Base-by-base conservation (phyloP, 2,113 vertebrate genomes). In the Osmerus mordax region DNA sequence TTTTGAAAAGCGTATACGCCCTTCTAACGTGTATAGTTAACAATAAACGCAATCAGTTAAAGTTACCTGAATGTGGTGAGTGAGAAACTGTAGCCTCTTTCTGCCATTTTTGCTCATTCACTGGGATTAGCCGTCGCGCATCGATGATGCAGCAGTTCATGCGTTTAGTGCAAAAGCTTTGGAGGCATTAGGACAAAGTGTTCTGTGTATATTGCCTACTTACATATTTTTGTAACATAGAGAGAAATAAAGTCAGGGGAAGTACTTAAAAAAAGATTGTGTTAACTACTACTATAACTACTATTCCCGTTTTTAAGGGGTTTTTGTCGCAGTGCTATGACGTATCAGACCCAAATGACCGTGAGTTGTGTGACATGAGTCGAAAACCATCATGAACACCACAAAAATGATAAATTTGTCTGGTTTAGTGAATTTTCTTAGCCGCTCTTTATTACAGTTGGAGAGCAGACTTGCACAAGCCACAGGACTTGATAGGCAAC, bases 31-130 rank as follows among this genome's bases (percentile, higher is more conserved):
- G 16, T n/a, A 28, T 36, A 16, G 12, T 52, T 53, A 3, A 2
- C 4, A 2, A 67, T 25, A 1, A 16, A 36, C 53, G 32, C 2
- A 64, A n/a, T 53, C 18, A 73, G 80, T 82, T 74, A 76, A 81
- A 85, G 59, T 86, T 89, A 99, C 97, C 96, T 99, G 89, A 99
- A 99, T 6, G 96, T 99, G 65, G 97, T 98, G 73, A 99, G 94
- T 3, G 97, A 98, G 80, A 99, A 98, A 85, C 96, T 99, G 72
- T 98, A 99, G 0, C 96, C 96, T 1, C 97, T 94, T 78, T 99
- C 97, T 91, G 97, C 95, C 97, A 99, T 99, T 70, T 95, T 95
- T 75, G 82, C 69, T 78, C 70, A 21, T 58, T 51, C 47, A 5
- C 21, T 58, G 65, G 72, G 70, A 73, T 67, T 63, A 72, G 55